These are phyloP conservation scores for Xestia c-nigrum DNA, from an alignment of 2,888 invertebrate species.

Conservation along the genomic window DNA sequence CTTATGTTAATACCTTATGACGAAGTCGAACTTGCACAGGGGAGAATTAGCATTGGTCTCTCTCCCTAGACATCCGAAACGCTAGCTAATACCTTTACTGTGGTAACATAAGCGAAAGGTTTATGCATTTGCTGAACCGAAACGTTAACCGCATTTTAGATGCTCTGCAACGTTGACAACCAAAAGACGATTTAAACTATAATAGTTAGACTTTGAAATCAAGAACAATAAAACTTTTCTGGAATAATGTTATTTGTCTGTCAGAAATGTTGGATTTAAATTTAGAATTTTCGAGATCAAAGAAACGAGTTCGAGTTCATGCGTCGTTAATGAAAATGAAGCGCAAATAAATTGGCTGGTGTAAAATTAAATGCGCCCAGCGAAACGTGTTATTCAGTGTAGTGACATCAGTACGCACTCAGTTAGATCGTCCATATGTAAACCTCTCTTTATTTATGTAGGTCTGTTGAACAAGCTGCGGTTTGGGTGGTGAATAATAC, in stretches of 20 bases:
- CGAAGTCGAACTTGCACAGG: background rate
- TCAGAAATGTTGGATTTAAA: slow-evolving; percentile 30
- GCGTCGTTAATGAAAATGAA: slow-evolving; percentile 50
- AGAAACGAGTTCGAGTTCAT: slow-evolving; percentile 44
- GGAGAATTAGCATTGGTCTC: slow-evolving; percentile 30
- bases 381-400: slow-evolving; percentile 69
- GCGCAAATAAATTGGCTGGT: slow-evolving; percentile 55
- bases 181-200: slow-evolving; percentile 19
- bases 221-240: slow-evolving; percentile 35
- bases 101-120: slow-evolving; percentile 23
- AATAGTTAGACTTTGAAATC: slow-evolving; percentile 9
- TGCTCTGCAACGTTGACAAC: slow-evolving; percentile 1
- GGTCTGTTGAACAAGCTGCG: slow-evolving; percentile 58
- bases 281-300: slow-evolving; percentile 47
- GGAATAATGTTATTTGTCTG: slow-evolving; percentile 31
- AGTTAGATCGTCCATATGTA: slow-evolving; percentile 65
- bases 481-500: slow-evolving; percentile 56
- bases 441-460: slow-evolving; percentile 66
- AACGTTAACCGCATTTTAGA: slow-evolving; percentile 31
- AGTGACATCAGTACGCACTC: slow-evolving; percentile 70
- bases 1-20: background rate
- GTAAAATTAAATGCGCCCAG: slow-evolving; percentile 68
- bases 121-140: slow-evolving; percentile 40
- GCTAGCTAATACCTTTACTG: slow-evolving; percentile 50
- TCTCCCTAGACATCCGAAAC: slow-evolving; percentile 31